Evolutionary conservation across 2,113 vertebrate species (phyloP), one percentile per base, ranked within the genome.

Genomic region (Paramormyrops kingsleyae): DNA sequence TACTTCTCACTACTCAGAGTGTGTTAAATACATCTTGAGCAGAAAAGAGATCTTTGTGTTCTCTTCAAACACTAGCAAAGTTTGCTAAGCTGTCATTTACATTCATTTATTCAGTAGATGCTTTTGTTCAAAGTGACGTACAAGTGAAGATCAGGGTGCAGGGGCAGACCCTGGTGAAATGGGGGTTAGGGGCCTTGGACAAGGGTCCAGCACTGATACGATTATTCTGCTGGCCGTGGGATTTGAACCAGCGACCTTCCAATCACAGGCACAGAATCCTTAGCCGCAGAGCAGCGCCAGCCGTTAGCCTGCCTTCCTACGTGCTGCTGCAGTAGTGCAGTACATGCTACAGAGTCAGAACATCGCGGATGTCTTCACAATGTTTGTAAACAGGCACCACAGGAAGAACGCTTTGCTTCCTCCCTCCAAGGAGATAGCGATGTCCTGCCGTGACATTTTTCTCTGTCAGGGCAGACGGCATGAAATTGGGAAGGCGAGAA

Each of bases 401-500:
- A 80, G 74, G 74, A 42, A 80, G 31, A 42, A 19, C 13, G 7
- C 35, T 80, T 19, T 80, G 74, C 35, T 80, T 86, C 44, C 83
- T 86, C 47, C 46, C 44, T 15, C n/a, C 44, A 86, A 47, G 83
- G 9, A 27, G 44, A 86, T 86, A 50, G 83, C 44, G 19, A 50
- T 8, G 47, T 49, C 47, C 83, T 86, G 83, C 83, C n/a, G 44
- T 49, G 47, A 86, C 83, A 47, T 49, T 86, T 86, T 86, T 86
- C 74, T 86, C 83, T 49, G 24, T 50, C 83, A 49, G 47, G 44
- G 83, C 83, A 86, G 47, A 49, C 83, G 47, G 44, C 44, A 50
- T 86, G 83, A 86, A 86, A 86, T 86, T 86, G 83, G 44, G 46
- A 86, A 50, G 83, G 44, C 44, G 21, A 86, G 46, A 47, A 27